Percentiles rank a stretch among this genome's conserved stretches.
These are phyloP conservation scores for Pycnomerus fuliginosus DNA, from an alignment of 2,888 invertebrate species.

Conservation along the genomic window DNA sequence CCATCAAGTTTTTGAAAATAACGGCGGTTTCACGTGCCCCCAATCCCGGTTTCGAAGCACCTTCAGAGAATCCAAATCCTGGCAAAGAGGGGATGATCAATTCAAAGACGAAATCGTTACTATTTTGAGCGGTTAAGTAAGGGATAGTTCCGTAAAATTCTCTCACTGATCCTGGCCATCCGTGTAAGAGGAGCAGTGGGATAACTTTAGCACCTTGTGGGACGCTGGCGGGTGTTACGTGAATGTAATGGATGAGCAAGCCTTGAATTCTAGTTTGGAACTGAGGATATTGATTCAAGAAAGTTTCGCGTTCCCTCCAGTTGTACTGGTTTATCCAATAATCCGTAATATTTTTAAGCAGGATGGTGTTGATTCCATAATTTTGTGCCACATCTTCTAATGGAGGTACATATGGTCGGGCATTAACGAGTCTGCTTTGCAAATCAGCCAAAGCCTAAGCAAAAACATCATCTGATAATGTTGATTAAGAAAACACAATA, in stretches of 20 bases:
- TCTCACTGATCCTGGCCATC: conserved; percentile 85
- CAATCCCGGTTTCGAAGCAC: conserved; percentile 64
- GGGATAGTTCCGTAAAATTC: conserved; percentile 81
- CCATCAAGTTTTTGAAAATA: conserved; percentile 68
- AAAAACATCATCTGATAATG: no score
- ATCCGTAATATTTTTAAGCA: conserved; percentile 65
- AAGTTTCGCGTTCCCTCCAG: conserved; percentile 63
- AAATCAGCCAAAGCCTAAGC: no score
- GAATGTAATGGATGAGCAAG: conserved; percentile 59
- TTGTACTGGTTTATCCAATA: conserved; percentile 76
- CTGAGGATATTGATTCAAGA: conserved; percentile 67
- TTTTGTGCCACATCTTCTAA: conserved; percentile 69
- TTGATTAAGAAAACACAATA: no score
- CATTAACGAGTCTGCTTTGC: conserved; percentile 57
- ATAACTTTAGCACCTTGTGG: conserved; percentile 50
- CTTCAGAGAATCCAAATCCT: conserved; percentile 56
- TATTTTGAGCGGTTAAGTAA: conserved; percentile 57
- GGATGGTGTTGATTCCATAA: conserved; percentile 75
- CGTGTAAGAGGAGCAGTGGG: conserved; percentile 75
- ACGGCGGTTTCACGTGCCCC: conserved; percentile 59
- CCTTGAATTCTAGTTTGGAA: conserved; percentile 73
- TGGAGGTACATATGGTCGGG: conserved; percentile 52
- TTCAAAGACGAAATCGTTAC: conserved; percentile 65
- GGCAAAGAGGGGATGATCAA: conserved; percentile 61
- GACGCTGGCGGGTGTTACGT: conserved; percentile 57